Evolutionary conservation across 1,140 invertebrate species (phyloP), one percentile per base, ranked within the genome.

Genomic region (Drosophila sulfurigaster): DNA sequence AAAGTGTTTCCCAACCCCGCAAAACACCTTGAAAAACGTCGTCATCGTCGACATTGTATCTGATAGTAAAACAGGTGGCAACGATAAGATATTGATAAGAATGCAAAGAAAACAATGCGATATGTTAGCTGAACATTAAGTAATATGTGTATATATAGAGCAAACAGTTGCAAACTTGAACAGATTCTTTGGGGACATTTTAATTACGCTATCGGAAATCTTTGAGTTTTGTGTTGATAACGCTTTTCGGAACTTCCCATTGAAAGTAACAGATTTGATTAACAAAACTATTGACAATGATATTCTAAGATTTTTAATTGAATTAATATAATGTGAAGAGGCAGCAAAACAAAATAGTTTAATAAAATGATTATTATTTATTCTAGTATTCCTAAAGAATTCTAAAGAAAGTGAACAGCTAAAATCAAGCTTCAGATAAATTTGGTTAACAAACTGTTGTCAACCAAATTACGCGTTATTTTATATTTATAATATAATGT

Each of bases 31-130:
- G 48, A 62, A 54, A 35, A 43, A 25, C 20, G 20, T 25, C n/a
- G 25, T 52, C n/a, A 48, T 45, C 49, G 28, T 64, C 30, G 30
- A 35, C 49, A 43, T 15, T 10, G 41, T 46, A 66, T 30, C 11
- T 62, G 46, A 52, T 52, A 52, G 13, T 16, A 35, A 45, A 43
- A 45, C 67, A 69, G 25, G 48, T 69, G 67, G 7, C 25, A 1
- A 11, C 38, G 67, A 69, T 69, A 69, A 69, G 67, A 62, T 69
- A 69, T 69, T 52, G 45, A 43, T 62, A 16, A 48, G 38, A 8
- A 6, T n/a, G 16, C 20, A 48, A 11, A 8, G 25, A 20, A 30
- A 16, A 32, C 28, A 48, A 13, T 30, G 43, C 35, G 4, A 48
- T 38, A 30, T 48, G 35, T 15, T 54, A 13, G 16, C 25, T 41